Evolutionary conservation across 2,888 invertebrate species (phyloP).

Genomic region (Parapristionchus giblindavisi): DNA sequence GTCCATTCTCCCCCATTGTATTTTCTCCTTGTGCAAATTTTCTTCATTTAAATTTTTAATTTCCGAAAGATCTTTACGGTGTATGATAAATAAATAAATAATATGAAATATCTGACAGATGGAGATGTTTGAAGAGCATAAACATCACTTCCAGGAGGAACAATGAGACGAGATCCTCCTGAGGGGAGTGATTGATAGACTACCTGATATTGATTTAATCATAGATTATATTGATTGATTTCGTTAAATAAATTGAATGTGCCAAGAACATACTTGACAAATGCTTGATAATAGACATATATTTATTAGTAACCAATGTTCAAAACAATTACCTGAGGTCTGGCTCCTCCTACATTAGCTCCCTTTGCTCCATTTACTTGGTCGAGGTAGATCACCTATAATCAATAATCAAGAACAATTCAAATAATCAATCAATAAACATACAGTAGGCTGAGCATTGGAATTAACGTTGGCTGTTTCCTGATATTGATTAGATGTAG

Average conservation of each 20-base stretch:
- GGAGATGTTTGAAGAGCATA: constrained; percentile 5
- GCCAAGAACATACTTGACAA: not conserved
- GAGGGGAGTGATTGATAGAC: constrained; percentile 21
- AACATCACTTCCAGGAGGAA: constrained; percentile 15
- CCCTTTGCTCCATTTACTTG: not conserved
- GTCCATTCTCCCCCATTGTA: not conserved
- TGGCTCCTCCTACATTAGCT: not conserved
- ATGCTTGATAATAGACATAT: not conserved
- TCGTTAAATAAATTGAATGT: not conserved
- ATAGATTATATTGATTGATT: not conserved
- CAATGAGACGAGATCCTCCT: constrained; percentile 35
- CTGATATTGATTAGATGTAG: no score
- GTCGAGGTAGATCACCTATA: constrained; percentile 28
- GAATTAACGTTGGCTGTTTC: no score
- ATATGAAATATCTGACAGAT: not conserved
- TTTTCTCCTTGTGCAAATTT: not conserved
- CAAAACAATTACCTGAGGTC: not conserved
- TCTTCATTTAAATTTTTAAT: not conserved
- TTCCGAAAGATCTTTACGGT: not conserved
- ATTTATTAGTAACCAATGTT: not conserved
- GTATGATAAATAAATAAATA: not conserved
- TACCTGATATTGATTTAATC: constrained; percentile 5
- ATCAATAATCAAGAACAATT: not conserved
- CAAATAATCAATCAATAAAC: no score
- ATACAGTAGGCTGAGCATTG: no score